Base-by-base conservation (phyloP, 2,113 vertebrate species). In the Colossoma macropomum region DNA sequence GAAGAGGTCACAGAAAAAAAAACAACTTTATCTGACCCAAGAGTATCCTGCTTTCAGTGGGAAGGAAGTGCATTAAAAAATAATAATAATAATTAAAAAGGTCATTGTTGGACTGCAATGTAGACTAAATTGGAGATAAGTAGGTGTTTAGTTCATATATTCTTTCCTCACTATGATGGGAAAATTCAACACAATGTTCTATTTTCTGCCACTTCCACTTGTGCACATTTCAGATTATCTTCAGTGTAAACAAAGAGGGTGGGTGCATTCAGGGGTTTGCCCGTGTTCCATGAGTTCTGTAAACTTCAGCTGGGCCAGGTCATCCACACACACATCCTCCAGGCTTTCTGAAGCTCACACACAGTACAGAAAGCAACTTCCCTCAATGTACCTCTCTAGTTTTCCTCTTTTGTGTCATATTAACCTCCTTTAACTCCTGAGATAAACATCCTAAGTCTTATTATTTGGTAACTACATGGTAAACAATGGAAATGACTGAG, bases 181-280 rank as follows among this genome's bases (percentile, higher is more conserved):
- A 79, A 86, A 79, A 32, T n/a, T n/a, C 3, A 74, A 86, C 83
- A 86, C 83, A 86, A 84, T 81, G 76, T 87, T 71, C 13, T 56
- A 56, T 77, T 79, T 70, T 66, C 76, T 80, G 70, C 75, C 75
- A 63, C 65, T 75, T 82, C 70, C 75, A 84, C 62, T 23, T 21
- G 65, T 74, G 75, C 62, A 50, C 41, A 71, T 56, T 79, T n/a
- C 56, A 70, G 30, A 77, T 77, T 62, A 68, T 83, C 80, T 74
- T 85, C 70, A 84, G 74, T 81, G 75, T 87, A 84, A 89, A 87
- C 81, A 86, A 30, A 82, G 25, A 21, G 34, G 21, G 34, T 45
- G 73, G 4, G 12, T 25, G 12, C 68, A 65, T 27, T 59, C 60
- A 59, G 62, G 63, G 70, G 25, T 66, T 70, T 77, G 38, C 45